These are phyloP conservation scores for Atractosteus spatula DNA, from an alignment of 2,113 vertebrate genomes.

Conservation along the genomic window DNA sequence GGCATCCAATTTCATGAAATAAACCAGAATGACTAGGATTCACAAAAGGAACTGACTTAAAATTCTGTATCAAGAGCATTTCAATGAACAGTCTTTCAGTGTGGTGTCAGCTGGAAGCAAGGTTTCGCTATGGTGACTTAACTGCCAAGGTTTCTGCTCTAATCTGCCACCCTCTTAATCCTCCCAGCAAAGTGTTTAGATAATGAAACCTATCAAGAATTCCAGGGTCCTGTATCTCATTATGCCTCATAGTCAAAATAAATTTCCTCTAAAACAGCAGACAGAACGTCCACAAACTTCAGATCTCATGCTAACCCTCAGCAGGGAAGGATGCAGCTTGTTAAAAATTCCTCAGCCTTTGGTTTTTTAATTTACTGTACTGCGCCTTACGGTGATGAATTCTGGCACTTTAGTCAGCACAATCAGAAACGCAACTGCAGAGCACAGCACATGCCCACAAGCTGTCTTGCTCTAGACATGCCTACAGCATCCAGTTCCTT, in stretches of 20 bases:
- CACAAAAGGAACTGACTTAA: slow-evolving; percentile 28
- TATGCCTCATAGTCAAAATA: slow-evolving; percentile 24
- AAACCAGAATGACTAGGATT: slow-evolving; percentile 17
- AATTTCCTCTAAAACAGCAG: slow-evolving; percentile 16
- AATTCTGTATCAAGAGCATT: slow-evolving; percentile 23
- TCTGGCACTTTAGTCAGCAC: no score
- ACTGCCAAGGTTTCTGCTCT: slow-evolving; percentile 37
- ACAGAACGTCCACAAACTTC: neutral
- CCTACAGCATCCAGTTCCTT: no score
- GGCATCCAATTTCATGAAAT: slow-evolving; percentile 24
- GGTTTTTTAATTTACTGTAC: no score
- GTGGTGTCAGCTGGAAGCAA: slow-evolving; percentile 45
- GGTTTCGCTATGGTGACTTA: slow-evolving; percentile 38
- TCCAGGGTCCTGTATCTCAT: slow-evolving; percentile 34
- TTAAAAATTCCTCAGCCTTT: no score
- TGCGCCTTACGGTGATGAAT: no score
- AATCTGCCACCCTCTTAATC: slow-evolving; percentile 55
- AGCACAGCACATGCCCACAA: no score
- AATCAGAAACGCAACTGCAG: no score
- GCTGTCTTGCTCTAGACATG: no score
- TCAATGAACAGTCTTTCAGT: slow-evolving; percentile 24
- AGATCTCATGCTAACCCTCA: no score
- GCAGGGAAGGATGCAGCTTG: no score
- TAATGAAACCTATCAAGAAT: slow-evolving; percentile 48
- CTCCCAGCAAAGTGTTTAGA: slow-evolving; percentile 41